Base-by-base conservation (phyloP, 2,797 vertebrate genomes). In the Anabacerthia variegaticeps region DNA sequence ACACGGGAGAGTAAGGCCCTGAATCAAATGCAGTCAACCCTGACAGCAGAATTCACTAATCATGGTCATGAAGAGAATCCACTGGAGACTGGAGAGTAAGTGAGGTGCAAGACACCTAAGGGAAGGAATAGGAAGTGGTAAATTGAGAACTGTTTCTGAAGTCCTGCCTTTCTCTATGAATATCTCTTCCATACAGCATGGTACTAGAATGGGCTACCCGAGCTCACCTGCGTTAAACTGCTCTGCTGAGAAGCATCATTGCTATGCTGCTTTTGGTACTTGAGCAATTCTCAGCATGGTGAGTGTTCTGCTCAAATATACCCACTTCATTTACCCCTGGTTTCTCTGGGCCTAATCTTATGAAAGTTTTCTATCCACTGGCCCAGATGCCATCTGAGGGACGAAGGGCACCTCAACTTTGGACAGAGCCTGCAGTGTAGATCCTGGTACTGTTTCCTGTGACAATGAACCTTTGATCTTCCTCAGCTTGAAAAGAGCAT, bases 11-110 rank as follows among this genome's bases (percentile, higher is more conserved):
- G 26, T 13, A 24, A 71, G 48, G 19, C 55, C 26, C 68, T 23
- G 23, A 36, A 6, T 74, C 5, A 77, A 66, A 71, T 2, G 23
- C 48, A 41, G 58, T 65, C 44, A 56, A 16, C 56, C 32, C 69
- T 69, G 73, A n/a, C 28, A 88, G 58, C 24, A 87, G 52, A 87
- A 89, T 56, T 75, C 63, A 59, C 76, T 44, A 10, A 27, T 48
- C 28, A 3, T 0, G 0, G 56, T 71, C 44, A 37, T 0, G 0
- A 69, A 67, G 44, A 48, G 43, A 88, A 68, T 30, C 65, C 39
- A 20, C 22, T 34, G n/a, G 36, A 66, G 52, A 28, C 51, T 66
- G 37, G 36, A 73, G 15, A 51, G 39, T 18, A 39, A 62, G 22
- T 19, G 73, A 87, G 56, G 61, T 17, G n/a, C 46, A 62, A 84